Conservation (phyloP, 2,888 invertebrate species). For the Pogonocherus hispidulus region DNA sequence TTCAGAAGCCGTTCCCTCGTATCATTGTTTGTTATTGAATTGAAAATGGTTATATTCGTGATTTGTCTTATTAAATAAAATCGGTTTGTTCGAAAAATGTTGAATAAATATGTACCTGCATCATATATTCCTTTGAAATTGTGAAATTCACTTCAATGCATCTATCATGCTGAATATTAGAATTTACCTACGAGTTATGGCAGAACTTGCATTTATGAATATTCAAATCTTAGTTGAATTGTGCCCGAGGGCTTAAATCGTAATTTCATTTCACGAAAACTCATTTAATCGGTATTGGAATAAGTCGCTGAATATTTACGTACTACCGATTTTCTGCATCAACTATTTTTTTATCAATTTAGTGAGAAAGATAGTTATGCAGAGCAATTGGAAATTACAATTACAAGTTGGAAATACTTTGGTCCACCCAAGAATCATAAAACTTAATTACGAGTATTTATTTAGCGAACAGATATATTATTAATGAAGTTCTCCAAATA, state of each 20-base stretch:
- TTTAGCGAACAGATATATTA: too few relatives aligned
- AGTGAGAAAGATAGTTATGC: neutral
- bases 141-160: conserved; percentile 40
- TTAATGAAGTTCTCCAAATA: too few relatives aligned
- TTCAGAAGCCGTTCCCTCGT: too few relatives aligned
- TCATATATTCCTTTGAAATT: neutral
- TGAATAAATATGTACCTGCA: neutral
- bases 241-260: conserved; percentile 57
- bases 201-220: conserved; percentile 56
- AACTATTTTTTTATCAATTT: neutral
- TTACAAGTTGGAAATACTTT: too few relatives aligned
- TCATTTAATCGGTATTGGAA: conserved; percentile 55
- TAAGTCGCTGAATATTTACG: conserved; percentile 51
- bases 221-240: conserved; percentile 52
- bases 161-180: conserved; percentile 53
- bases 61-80: neutral
- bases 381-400: too few relatives aligned
- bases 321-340: conserved; percentile 11
- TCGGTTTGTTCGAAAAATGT: neutral
- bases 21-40: neutral
- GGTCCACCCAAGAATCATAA: too few relatives aligned
- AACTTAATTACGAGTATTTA: too few relatives aligned
- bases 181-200: conserved; percentile 50
- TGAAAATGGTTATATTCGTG: neutral
- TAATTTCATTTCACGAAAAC: conserved; percentile 57